Conservation (phyloP, 2,888 invertebrate species). For the Polyommatus iphigenia region DNA sequence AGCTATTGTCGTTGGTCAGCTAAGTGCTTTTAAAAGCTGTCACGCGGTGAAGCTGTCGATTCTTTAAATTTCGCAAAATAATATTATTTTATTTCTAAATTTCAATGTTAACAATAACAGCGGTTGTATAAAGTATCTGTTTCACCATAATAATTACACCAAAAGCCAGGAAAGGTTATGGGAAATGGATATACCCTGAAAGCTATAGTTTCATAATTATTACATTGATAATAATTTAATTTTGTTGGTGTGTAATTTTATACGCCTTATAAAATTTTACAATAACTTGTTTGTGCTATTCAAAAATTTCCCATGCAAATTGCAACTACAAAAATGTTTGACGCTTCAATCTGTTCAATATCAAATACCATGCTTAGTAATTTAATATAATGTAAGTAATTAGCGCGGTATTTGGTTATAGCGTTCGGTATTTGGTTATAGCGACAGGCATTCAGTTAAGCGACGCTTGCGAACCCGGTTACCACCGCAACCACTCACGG, state of each 20-base stretch:
- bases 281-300: neutral
- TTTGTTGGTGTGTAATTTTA: neutral
- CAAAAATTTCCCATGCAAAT: neutral
- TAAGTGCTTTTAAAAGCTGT: no score
- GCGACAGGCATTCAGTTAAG: slow-evolving; percentile 29
- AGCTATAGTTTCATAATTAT: neutral
- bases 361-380: neutral
- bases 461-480: slow-evolving; percentile 37
- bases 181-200: neutral
- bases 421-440: neutral
- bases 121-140: neutral
- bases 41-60: no score
- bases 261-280: neutral
- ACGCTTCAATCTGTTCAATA: neutral
- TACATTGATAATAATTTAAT: neutral
- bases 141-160: neutral
- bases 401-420: neutral
- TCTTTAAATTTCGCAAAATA: no score
- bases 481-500: slow-evolving; percentile 37
- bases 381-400: slow-evolving; percentile 16
- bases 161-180: neutral
- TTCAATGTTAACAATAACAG: neutral
- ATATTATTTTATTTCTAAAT: neutral
- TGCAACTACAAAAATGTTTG: neutral
- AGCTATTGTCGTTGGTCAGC: no score